Evolutionary conservation across 2,113 vertebrate genomes (phyloP), one percentile per base, ranked within the genome.

Genomic region (Peromyscus maniculatus): DNA sequence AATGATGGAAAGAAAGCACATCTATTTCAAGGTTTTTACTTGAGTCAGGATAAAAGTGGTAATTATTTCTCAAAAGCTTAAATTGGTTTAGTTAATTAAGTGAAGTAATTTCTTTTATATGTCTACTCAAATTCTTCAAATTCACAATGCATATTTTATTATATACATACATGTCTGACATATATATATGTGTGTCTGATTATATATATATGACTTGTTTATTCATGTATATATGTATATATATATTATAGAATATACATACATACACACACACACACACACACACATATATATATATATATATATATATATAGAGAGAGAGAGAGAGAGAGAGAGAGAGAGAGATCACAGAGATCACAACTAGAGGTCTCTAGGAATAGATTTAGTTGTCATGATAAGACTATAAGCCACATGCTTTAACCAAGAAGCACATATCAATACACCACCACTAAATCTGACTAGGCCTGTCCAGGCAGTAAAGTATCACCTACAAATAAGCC

Each of bases 61-160:
- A 78, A 52, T 82, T 46, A 43, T 91, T 88, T 94, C 26, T 77
- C 57, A 89, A 79, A 91, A 93, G 57, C 7, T 91, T 64, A 95
- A 95, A 9, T 72, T 57, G 57, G 75, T 78, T 28, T 78, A 5
- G 43, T 84, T 75, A 80, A 57, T 92, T 93, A 71, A 87, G 31
- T 46, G n/a, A 93, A 71, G 91, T 39, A 88, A n/a, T 36, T 77
- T 79, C 8, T 62, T 95, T 89, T 46, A 21, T 36, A 1, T 83
- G 36, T 36, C 15, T 22, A 89, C 5, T 39, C 28, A 69, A 59
- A 80, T 12, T 86, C 28, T 97, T 88, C 66, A 92, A 91, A 91
- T 91, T 92, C 15, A 43, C 52, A 67, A 24, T 36, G n/a, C 2
- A 4, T 21, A 10, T 80, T 90, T 49, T 57, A 69, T 57, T 21